Base-by-base conservation (phyloP, 2,888 invertebrate species). In the Syrista parreyssii region DNA sequence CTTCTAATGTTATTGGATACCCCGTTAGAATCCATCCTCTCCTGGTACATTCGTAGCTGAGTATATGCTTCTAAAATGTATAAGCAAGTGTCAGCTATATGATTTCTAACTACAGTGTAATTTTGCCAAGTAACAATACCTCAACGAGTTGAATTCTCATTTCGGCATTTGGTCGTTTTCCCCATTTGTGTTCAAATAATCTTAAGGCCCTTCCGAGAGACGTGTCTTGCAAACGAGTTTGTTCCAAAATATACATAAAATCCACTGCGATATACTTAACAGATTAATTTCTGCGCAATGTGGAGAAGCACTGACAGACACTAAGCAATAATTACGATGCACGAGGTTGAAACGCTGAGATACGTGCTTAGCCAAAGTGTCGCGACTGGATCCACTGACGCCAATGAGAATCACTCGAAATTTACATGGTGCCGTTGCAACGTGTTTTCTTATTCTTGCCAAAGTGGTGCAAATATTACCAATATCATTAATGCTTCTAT, bases 11-110 rank as follows among this genome's bases (percentile, higher is more conserved):
- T 11, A 90, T 92, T 0, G 95, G 95, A 85, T 93, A 95, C 2
- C 93, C 94, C 6, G 93, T 93, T 80, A 95, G 85, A 30, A 95
- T 93, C 94, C 95, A 95, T 0, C 95, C 95, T 69, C 92, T 90
- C 74, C 92, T 92, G 23, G 94, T 85, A 85, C 94, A 94, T 81
- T 95, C 94, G 87, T 93, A 86, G 80, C 91, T 87, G 35, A 92
- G 86, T 72, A 93, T 85, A 79, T 92, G 86, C 84, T 91, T 90
- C 88, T 93, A 90, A n/a, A 73, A 72, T 0, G 55, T 9, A 23
- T 55, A 23, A 55, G 23, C 55, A 55, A 75, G 87, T 89, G n/a
- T 83, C 83, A 74, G 90, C 82, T 31, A 92, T 79, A 78, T 88
- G 83, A 33, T 88, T 81, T 2, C 91, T 91, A 11, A 92, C 81